Conservation (phyloP, 2,113 vertebrate species). For the Speoplatyrhinus poulsoni region DNA sequence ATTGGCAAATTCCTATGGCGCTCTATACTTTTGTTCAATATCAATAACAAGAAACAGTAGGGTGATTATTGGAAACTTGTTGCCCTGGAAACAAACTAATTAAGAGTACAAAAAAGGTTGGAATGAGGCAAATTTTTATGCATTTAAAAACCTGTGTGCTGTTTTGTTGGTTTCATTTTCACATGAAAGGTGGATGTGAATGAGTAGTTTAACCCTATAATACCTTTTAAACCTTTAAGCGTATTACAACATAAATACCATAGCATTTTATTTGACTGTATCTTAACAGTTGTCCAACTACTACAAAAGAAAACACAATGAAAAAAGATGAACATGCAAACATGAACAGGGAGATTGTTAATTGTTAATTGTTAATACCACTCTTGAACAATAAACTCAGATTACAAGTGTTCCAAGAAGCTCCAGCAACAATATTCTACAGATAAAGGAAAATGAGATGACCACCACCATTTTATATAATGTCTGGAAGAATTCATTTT, state of each 20-base stretch:
- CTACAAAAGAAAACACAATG: slow-evolving; percentile 27
- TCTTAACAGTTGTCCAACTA: slow-evolving; percentile 11
- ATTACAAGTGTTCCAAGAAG: neutral
- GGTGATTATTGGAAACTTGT: slow-evolving; percentile 44
- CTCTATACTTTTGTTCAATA: slow-evolving; percentile 34
- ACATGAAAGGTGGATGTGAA: slow-evolving; percentile 1
- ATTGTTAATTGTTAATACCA: slow-evolving; percentile 42
- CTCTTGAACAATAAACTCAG: slow-evolving; percentile 24
- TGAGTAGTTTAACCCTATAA: slow-evolving; percentile 30
- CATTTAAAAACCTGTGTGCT: slow-evolving; percentile 11
- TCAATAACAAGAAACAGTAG: slow-evolving; percentile 44
- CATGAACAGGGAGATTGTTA: slow-evolving; percentile 61
- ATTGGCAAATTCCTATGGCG: slow-evolving; percentile 36
- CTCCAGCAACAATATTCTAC: slow-evolving; percentile 25
- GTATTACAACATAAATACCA: slow-evolving; percentile 19
- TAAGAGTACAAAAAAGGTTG: slow-evolving; percentile 20
- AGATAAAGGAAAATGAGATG: neutral
- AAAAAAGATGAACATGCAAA: slow-evolving; percentile 46
- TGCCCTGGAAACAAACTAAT: slow-evolving; percentile 49
- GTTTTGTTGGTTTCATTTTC: slow-evolving; percentile 9
- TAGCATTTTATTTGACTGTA: neutral
- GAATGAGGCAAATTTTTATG: slow-evolving; percentile 21
- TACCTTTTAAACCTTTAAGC: slow-evolving; percentile 45
- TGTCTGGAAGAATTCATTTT: slow-evolving; percentile 4
- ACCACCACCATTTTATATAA: slow-evolving; percentile 23